These are phyloP conservation scores for Gastrophryne carolinensis DNA, from an alignment of 2,797 vertebrate species.

Conservation along the genomic window DNA sequence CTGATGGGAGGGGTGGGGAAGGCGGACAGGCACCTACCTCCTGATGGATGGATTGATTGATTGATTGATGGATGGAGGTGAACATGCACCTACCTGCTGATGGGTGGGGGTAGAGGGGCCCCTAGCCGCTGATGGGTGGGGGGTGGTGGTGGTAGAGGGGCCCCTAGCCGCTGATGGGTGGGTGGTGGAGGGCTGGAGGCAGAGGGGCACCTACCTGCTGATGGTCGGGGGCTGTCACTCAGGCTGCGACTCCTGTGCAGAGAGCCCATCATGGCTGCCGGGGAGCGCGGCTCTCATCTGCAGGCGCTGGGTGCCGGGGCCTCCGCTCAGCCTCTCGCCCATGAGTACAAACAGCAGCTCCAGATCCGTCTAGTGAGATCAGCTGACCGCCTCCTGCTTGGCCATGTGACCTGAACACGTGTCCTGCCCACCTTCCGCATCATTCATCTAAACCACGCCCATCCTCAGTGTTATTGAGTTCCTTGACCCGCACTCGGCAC, in stretches of 20 bases:
- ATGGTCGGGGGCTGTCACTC: slow-evolving; percentile 9
- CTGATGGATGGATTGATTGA: too few relatives aligned
- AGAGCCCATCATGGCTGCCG: slow-evolving; percentile 13
- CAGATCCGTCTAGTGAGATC: background rate
- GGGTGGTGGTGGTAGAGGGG: too few relatives aligned
- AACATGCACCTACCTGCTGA: too few relatives aligned
- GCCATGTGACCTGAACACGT: background rate
- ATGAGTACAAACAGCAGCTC: background rate
- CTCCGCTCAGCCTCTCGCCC: background rate
- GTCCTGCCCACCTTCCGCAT: background rate
- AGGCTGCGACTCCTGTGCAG: slow-evolving; percentile 41
- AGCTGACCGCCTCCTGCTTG: background rate
- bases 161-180: too few relatives aligned
- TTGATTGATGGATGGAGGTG: too few relatives aligned
- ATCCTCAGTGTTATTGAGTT: too few relatives aligned
- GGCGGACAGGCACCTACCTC: too few relatives aligned
- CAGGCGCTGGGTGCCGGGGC: background rate
- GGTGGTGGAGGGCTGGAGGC: too few relatives aligned
- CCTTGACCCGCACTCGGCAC: too few relatives aligned
- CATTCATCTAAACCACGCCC: background rate
- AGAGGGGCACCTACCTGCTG: background rate
- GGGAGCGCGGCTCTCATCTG: background rate
- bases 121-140: too few relatives aligned
- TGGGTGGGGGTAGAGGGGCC: too few relatives aligned
- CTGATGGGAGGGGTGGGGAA: too few relatives aligned